Percentiles rank a stretch among this genome's conserved stretches.
phyloP scores from a whole-genome alignment of 2,888 invertebrate genomes.

The Pycnomerus fuliginosus region DNA sequence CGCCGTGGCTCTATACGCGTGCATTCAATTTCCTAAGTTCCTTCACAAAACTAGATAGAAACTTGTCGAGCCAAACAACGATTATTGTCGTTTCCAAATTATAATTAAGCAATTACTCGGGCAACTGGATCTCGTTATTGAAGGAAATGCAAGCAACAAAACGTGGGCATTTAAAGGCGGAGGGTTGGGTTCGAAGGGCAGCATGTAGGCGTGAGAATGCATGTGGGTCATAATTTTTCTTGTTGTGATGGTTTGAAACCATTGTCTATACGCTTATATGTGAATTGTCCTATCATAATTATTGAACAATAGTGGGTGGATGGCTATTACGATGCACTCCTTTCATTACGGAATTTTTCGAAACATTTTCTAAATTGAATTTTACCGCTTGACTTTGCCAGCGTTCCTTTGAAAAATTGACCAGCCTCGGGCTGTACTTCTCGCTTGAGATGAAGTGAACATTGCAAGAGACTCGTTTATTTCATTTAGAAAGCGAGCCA shows the following conservation, averaged over 20 bases:
- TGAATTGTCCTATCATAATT: constrained; percentile 9
- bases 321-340: neutral
- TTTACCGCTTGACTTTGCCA: constrained; percentile 39
- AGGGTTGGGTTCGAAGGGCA: constrained; percentile 17
- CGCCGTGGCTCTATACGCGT: too few relatives aligned
- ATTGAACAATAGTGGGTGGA: constrained; percentile 15
- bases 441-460: constrained; percentile 31
- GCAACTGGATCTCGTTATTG: constrained; percentile 21
- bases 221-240: constrained; percentile 10
- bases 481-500: constrained; percentile 34
- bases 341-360: constrained; percentile 1
- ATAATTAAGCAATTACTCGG: constrained; percentile 39
- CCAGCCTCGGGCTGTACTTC: constrained; percentile 36
- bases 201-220: constrained; percentile 22
- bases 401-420: constrained; percentile 39
- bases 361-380: constrained; percentile 37
- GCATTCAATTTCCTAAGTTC: too few relatives aligned
- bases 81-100: constrained; percentile 38
- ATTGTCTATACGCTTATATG: constrained; percentile 12
- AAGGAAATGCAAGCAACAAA: constrained; percentile 10
- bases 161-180: constrained; percentile 17
- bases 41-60: too few relatives aligned
- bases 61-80: too few relatives aligned
- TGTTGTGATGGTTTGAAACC: constrained; percentile 13
- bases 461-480: constrained; percentile 31